These are phyloP conservation scores for Limnephilus marmoratus DNA, from an alignment of 2,888 invertebrate genomes.

Conservation along the genomic window DNA sequence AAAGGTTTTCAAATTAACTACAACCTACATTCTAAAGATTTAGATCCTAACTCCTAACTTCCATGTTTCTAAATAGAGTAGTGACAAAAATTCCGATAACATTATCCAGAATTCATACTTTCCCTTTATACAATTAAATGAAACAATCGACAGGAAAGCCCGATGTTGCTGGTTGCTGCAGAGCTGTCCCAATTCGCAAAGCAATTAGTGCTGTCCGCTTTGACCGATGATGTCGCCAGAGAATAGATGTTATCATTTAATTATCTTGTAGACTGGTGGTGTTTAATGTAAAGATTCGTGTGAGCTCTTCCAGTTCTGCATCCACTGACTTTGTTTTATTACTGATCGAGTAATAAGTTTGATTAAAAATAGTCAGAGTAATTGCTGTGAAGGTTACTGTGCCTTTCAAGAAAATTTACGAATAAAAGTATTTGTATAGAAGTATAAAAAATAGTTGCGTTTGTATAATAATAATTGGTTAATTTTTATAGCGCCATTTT, in stretches of 20 bases:
- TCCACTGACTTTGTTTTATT: background rate
- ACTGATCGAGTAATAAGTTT: background rate
- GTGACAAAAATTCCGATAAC: background rate
- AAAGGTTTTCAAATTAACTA: background rate
- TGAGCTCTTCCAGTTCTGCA: background rate
- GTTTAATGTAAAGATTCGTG: background rate
- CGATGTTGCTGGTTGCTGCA: background rate
- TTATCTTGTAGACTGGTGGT: background rate
- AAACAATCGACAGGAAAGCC: background rate
- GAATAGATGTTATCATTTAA: slow-evolving; percentile 7
- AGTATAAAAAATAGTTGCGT: too few species aligned
- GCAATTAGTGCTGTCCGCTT: background rate
- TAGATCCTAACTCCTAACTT: background rate
- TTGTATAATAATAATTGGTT: too few species aligned
- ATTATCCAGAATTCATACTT: background rate
- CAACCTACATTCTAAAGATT: background rate
- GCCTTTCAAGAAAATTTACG: background rate
- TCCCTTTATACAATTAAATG: background rate
- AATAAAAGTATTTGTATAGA: too few species aligned
- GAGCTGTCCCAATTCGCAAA: slow-evolving; percentile 14
- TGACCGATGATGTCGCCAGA: background rate
- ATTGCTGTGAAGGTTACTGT: background rate
- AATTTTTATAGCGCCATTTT: too few species aligned
- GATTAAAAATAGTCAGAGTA: background rate
- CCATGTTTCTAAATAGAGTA: background rate